phyloP scores from a whole-genome alignment of 2,113 vertebrate species.

The Saiga tatarica region DNA sequence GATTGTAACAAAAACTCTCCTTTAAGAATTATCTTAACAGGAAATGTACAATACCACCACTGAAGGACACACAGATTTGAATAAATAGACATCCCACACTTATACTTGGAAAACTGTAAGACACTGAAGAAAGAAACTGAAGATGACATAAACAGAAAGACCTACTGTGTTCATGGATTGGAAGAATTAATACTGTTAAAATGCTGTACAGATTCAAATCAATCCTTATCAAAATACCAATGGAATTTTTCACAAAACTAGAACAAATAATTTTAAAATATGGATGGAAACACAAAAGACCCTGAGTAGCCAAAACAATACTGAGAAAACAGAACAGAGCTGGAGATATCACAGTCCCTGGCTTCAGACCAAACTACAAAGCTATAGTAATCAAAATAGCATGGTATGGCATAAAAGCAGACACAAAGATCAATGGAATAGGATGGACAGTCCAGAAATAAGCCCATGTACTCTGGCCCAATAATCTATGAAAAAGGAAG shows the following conservation, averaged over 20 bases:
- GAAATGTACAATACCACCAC: neutral
- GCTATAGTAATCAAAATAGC: neutral
- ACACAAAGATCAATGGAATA: neutral
- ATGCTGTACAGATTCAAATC: neutral
- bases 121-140: neutral
- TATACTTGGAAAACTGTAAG: neutral
- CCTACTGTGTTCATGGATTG: neutral
- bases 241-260: neutral
- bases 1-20: neutral
- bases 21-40: conserved; percentile 17
- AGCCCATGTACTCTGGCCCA: neutral
- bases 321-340: neutral
- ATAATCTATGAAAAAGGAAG: neutral
- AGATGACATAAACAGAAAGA: neutral
- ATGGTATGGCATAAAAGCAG: neutral
- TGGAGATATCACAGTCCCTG: neutral
- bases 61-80: neutral
- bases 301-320: neutral
- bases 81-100: neutral
- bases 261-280: neutral
- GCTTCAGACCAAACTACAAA: neutral
- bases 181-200: neutral
- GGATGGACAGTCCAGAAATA: neutral
- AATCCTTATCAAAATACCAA: neutral
- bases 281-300: neutral